Percentiles rank a stretch among this genome's conserved stretches.
phyloP scores from a whole-genome alignment of 2,888 invertebrate genomes.

The Andricus quercusramuli region DNA sequence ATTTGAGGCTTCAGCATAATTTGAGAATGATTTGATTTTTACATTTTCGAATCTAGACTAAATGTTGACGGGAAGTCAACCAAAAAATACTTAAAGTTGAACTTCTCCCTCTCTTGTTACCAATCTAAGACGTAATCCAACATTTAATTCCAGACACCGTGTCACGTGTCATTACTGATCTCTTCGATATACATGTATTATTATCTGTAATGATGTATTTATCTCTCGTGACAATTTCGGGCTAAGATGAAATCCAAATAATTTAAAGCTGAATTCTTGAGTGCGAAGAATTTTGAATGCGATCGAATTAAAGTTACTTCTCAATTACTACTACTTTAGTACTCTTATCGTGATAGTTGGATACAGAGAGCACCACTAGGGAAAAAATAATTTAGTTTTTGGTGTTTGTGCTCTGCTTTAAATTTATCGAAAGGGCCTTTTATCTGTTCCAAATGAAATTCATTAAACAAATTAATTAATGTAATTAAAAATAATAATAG shows the following conservation, averaged over 20 bases:
- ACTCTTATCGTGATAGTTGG: conserved; percentile 23
- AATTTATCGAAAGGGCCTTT: not conserved
- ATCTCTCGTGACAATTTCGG: conserved; percentile 39
- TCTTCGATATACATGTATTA: conserved; percentile 40
- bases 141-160: conserved; percentile 32
- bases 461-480: not conserved
- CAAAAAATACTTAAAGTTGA: conserved; percentile 21
- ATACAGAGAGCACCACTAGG: conserved; percentile 24
- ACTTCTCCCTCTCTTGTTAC: conserved; percentile 35
- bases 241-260: conserved; percentile 39
- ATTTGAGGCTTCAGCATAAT: not conserved
- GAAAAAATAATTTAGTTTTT: not conserved
- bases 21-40: not conserved
- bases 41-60: not conserved
- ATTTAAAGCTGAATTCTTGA: conserved; percentile 34
- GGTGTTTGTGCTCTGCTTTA: not conserved
- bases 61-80: conserved; percentile 3
- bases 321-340: conserved; percentile 48
- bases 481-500: not conserved
- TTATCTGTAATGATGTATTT: conserved; percentile 29
- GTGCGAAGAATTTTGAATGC: conserved; percentile 56
- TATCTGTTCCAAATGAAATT: not conserved
- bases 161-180: conserved; percentile 33
- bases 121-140: conserved; percentile 34
- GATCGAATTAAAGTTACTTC: conserved; percentile 55